Base-by-base conservation (phyloP, 2,888 invertebrate genomes). In the Ptychoptera albimana region DNA sequence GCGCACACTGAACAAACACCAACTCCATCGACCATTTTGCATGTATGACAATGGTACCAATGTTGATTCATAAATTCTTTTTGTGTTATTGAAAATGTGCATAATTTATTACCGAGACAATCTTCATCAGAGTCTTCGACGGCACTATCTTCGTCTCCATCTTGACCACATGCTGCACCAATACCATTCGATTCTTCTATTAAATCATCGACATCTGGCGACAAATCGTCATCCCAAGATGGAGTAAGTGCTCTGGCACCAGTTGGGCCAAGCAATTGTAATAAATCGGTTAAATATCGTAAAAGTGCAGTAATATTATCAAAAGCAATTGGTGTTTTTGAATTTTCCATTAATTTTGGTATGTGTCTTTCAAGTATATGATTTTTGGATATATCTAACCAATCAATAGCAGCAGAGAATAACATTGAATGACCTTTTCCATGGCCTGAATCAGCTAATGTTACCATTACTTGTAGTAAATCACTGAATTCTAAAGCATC, bases 31-130 rank as follows among this genome's bases (percentile, higher is more conserved):
- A 94, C 81, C 97, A 98, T 97, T 62, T 86, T 85, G 66, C 97
- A 97, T 0, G 96, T 94, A 67, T 97, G 96, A 61, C 97, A 98
- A 66, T 98, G 96, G 68, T 97, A 98, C 94, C 94, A 89, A 61
- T 91, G 91, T 59, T 87, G 96, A 67, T 92, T 93, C 87, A 93
- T 93, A 61, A 93, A 97, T 64, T 97, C 96, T 57, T 91, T 91
- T 60, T 93, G 91, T 0, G 96, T 97, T 44, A 93, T 79, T 7
- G 93, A 93, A 67, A 92, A 97, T 0, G 96, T 96, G 66, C 97
- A 97, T 11, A 97, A 70, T 62, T 94, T 89, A 47, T 63, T 64
- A 32, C 64, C 61, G 0, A 66, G 50, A 45, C 62, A 63, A 46
- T 66, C 66, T 49, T 66, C 66, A 46, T 66, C 66, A 1, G 64